Conservation (phyloP, 2,888 invertebrate species). For the Byasa hedistus region DNA sequence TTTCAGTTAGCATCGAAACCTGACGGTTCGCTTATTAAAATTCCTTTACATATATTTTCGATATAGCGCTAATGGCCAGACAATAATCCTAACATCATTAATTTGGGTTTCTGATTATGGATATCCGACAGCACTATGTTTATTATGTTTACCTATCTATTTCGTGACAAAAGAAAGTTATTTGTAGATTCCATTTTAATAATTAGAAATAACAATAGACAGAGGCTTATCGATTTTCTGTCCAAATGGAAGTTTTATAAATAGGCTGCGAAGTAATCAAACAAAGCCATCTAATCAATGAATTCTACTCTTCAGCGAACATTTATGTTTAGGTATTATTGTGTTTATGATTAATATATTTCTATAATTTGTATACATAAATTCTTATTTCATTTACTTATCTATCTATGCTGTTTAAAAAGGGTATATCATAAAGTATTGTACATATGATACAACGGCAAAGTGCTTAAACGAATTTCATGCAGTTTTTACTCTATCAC, state of each 20-base stretch:
- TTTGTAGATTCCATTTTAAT: not conserved
- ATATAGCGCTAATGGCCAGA: no score
- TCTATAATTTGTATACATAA: not conserved
- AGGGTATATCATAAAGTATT: no score
- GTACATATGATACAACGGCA: no score
- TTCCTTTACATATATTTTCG: not conserved
- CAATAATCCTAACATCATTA: no score
- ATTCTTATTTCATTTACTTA: not conserved
- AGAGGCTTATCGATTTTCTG: conserved; percentile 43
- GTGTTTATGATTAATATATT: not conserved
- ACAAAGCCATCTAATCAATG: conserved; percentile 44
- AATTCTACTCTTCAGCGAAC: conserved; percentile 36
- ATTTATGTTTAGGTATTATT: conserved; percentile 32
- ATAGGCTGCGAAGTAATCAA: conserved; percentile 43
- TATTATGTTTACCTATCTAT: no score
- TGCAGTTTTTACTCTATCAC: not conserved
- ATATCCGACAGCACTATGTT: no score
- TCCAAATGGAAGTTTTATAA: conserved; percentile 44
- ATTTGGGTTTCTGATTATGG: no score
- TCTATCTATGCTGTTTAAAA: no score
- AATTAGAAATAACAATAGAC: conserved; percentile 10
- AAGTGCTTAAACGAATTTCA: not conserved
- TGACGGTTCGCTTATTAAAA: not conserved
- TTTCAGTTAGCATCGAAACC: not conserved
- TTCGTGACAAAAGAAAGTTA: not conserved